Evolutionary conservation across 1,140 invertebrate species (phyloP).

Genomic region (Argopecten irradians): DNA sequence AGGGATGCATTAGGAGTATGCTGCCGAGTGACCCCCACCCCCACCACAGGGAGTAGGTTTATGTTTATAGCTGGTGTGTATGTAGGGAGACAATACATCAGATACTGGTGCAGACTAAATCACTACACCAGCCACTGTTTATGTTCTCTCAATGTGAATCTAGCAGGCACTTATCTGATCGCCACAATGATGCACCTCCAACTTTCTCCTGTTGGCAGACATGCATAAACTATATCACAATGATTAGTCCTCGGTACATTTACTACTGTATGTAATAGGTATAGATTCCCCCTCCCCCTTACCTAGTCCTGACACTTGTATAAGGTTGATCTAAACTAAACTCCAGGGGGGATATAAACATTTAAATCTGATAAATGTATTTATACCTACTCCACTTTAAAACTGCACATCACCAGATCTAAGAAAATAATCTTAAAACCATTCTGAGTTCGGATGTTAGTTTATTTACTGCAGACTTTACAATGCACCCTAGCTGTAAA

Average conservation of each 20-base stretch:
- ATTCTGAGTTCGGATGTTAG: too few relatives aligned
- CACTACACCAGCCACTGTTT: not conserved
- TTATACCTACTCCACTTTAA: too few relatives aligned
- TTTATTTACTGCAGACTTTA: too few relatives aligned
- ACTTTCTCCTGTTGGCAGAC: not conserved
- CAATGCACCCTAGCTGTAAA: too few relatives aligned
- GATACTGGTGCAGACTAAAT: not conserved
- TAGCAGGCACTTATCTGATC: not conserved
- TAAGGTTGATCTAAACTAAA: not conserved
- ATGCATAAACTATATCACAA: constrained; percentile 13
- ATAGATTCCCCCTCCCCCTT: not conserved
- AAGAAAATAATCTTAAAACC: too few relatives aligned
- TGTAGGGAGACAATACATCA: not conserved
- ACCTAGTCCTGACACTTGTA: not conserved
- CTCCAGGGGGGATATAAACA: not conserved
- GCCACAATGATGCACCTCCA: not conserved
- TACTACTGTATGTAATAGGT: not conserved
- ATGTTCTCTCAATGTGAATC: not conserved
- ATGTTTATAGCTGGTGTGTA: not conserved
- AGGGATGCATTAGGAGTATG: too few relatives aligned
- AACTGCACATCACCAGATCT: too few relatives aligned
- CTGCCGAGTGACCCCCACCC: too few relatives aligned
- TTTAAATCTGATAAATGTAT: too few relatives aligned
- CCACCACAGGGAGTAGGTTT: not conserved
- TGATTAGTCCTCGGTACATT: not conserved